Percentiles rank a stretch among this genome's conserved stretches.
These are phyloP conservation scores for Procambarus clarkii DNA, from an alignment of 1,140 invertebrate species.

Conservation along the genomic window DNA sequence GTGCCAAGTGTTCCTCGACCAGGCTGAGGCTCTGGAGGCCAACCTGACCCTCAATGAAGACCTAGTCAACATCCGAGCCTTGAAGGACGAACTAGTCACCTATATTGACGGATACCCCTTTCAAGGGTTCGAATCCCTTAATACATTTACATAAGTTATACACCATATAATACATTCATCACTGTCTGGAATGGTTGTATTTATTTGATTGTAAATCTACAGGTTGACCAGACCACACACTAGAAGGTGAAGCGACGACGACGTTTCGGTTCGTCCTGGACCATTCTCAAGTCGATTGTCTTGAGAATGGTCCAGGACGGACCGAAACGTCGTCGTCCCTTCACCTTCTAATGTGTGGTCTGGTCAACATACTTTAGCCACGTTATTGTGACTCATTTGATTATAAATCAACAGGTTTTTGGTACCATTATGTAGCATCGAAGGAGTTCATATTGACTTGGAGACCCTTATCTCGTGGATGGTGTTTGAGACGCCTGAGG, in stretches of 20 bases:
- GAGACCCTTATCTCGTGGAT: slow-evolving; percentile 72
- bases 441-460: slow-evolving; percentile 73
- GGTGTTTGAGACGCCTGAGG: slow-evolving; percentile 49
- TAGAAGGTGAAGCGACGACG: no score
- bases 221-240: no score
- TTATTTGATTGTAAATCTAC: no score
- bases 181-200: no score
- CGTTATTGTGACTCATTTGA: no score
- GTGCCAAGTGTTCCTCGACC: slow-evolving; percentile 49
- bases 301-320: no score
- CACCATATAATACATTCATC: no score
- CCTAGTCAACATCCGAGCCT: slow-evolving; percentile 39
- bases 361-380: no score
- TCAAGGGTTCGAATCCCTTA: slow-evolving; percentile 41
- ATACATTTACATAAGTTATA: neutral
- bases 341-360: no score
- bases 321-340: no score
- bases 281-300: no score
- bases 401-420: slow-evolving; percentile 38
- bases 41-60: slow-evolving; percentile 27
- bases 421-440: slow-evolving; percentile 72
- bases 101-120: slow-evolving; percentile 64
- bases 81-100: slow-evolving; percentile 60
- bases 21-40: slow-evolving; percentile 25
- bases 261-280: no score